phyloP scores from a whole-genome alignment of 1,140 invertebrate species.

The Drosophila elegans region DNA sequence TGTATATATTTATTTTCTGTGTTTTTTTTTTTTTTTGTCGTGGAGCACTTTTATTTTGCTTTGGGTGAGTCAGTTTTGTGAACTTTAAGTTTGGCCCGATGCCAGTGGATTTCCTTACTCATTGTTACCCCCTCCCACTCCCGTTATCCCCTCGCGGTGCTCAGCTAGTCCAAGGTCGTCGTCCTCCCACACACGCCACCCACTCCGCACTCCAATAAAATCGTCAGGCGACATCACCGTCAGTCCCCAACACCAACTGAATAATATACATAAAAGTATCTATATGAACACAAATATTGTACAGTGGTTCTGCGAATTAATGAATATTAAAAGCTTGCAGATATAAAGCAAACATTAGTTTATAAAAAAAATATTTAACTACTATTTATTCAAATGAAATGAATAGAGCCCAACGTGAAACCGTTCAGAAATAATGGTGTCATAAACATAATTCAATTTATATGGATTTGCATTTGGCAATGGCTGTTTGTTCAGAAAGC shows the following conservation, averaged over 20 bases:
- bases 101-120: constrained; percentile 22
- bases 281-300: not conserved
- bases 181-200: constrained; percentile 58
- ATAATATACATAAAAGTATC: constrained; percentile 5
- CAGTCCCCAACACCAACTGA: constrained; percentile 3
- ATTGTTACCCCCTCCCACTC: constrained; percentile 2
- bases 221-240: constrained; percentile 19
- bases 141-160: not conserved
- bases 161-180: constrained; percentile 66
- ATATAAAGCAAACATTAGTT: not conserved
- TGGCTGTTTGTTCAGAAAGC: not conserved
- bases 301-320: constrained; percentile 14
- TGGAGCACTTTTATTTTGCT: constrained; percentile 11
- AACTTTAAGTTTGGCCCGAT: constrained; percentile 41
- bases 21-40: not conserved
- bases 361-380: not conserved
- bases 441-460: not conserved
- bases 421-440: not conserved
- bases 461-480: not conserved
- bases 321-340: no score
- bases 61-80: constrained; percentile 36
- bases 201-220: constrained; percentile 12
- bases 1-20: no score
- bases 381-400: not conserved
- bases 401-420: not conserved